Evolutionary conservation across 2,113 vertebrate species (phyloP), one percentile per base, ranked within the genome.

Genomic region (Cynopterus brachyotis): DNA sequence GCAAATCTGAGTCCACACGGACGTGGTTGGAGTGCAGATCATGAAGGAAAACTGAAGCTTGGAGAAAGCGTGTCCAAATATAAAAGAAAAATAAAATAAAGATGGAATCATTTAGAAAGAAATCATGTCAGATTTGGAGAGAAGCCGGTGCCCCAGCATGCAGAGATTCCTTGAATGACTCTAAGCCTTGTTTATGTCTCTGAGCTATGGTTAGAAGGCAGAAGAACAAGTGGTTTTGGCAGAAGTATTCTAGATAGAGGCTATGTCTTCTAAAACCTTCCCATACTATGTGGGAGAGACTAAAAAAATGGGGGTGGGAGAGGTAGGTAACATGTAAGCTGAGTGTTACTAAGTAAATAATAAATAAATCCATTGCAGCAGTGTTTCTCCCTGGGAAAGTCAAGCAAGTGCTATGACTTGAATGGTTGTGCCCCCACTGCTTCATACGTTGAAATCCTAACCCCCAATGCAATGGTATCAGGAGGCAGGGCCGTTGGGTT

Each of bases 1-100:
- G 96, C 93, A 97, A 95, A 97, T 94, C 24, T 32, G 72, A 72
- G 78, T 89, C 89, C 78, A 91, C 66, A 85, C 0, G 88, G 95
- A 94, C 47, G 20, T 93, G 81, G 94, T 13, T 89, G 42, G 80
- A 84, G 64, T 93, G 40, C 28, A 90, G 60, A 91, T 88, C 76
- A 84, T 79, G 72, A 82, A 40, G 28, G 76, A 96, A 84, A 94
- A 62, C 0, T 55, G 59, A 81, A 90, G 88, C 35, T 3, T 55
- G 6, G 47, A 91, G 84, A 80, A 94, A 55, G 47, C 20, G 81
- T 89, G 73, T 73, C 75, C 40, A 95, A 94, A 91, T 70, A 92
- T 35, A 80, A 83, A 95, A 50, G n/a, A 28, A 81, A 94, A 90
- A 82, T 42, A 42, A 81, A 92, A 26, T 69, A 26, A 79, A 92